These are phyloP conservation scores for Paralichthys olivaceus DNA, from an alignment of 2,113 vertebrate genomes.

Conservation along the genomic window DNA sequence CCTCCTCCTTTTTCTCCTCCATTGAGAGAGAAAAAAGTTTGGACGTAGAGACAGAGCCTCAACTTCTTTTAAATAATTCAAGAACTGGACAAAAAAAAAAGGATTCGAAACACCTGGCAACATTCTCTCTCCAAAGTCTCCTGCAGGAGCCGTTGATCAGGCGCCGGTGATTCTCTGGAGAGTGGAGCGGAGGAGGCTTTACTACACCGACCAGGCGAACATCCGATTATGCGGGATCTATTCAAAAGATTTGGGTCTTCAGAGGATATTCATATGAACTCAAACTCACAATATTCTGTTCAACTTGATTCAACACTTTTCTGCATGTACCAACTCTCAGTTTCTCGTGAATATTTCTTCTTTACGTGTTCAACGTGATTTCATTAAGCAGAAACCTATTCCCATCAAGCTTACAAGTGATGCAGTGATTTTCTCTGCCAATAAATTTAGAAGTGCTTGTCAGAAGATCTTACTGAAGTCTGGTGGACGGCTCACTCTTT, in stretches of 20 bases:
- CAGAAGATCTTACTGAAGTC: not conserved
- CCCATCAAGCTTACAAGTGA: constrained; percentile 17
- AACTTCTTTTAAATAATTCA: constrained; percentile 77
- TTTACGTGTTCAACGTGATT: constrained; percentile 30
- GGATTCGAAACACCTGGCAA: constrained; percentile 51
- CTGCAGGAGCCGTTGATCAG: constrained; percentile 20
- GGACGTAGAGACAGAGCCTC: constrained; percentile 39
- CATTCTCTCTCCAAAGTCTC: constrained; percentile 28
- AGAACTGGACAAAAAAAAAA: constrained; percentile 49
- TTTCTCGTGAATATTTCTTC: constrained; percentile 16
- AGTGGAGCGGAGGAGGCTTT: constrained; percentile 17
- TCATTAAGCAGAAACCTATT: constrained; percentile 36
- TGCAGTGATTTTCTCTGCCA: constrained; percentile 19
- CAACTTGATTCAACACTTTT: not conserved
- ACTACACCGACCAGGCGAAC: not conserved
- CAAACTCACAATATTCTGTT: constrained; percentile 11
- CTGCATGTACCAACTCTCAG: not conserved
- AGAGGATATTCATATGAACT: constrained; percentile 39
- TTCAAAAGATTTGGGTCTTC: constrained; percentile 30
- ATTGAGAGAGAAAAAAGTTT: constrained; percentile 35
- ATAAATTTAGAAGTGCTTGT: not conserved
- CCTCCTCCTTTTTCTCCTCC: constrained; percentile 15
- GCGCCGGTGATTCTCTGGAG: constrained; percentile 38
- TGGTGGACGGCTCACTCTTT: not conserved
- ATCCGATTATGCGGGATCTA: constrained; percentile 21